phyloP scores from a whole-genome alignment of 23 tunicate genomes.

The Oikopleura vanhoeffeni region DNA sequence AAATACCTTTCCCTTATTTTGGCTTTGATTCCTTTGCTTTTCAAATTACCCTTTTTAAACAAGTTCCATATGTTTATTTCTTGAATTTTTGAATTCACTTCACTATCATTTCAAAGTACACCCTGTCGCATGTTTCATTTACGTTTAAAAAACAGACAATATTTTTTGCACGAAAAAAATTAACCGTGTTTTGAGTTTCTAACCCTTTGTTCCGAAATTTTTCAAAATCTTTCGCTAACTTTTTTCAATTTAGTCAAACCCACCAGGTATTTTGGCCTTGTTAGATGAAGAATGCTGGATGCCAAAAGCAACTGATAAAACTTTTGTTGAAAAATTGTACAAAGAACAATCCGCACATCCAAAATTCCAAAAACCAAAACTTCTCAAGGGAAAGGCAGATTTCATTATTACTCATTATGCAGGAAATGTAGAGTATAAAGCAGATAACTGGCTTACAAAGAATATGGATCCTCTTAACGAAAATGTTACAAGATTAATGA shows the following conservation, averaged over 20 bases:
- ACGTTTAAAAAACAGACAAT: too few species aligned
- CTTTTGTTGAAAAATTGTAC: conserved; percentile 76
- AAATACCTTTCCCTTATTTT: too few species aligned
- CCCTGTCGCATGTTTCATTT: background rate
- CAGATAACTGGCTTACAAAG: conserved; percentile 86
- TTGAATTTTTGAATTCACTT: too few species aligned
- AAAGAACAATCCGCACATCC: conserved; percentile 60
- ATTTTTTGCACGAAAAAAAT: too few species aligned
- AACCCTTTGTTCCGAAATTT: background rate
- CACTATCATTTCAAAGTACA: too few species aligned
- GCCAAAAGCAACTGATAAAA: conserved; percentile 96
- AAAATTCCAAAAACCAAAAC: conserved; percentile 58
- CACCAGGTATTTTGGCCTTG: conserved; percentile 86
- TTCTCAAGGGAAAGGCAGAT: conserved; percentile 63
- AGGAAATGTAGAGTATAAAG: conserved; percentile 96
- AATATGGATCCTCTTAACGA: conserved; percentile 99
- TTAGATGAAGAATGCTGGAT: conserved; percentile 99
- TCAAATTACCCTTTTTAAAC: too few species aligned
- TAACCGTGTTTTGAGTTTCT: too few species aligned
- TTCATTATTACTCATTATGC: conserved; percentile 93
- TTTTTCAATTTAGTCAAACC: conserved; percentile 84
- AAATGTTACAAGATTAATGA: conserved; percentile 74
- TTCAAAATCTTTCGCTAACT: background rate
- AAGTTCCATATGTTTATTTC: too few species aligned
- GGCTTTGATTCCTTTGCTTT: too few species aligned